Conservation (phyloP, 2,113 vertebrate genomes). For the Physeter macrocephalus region DNA sequence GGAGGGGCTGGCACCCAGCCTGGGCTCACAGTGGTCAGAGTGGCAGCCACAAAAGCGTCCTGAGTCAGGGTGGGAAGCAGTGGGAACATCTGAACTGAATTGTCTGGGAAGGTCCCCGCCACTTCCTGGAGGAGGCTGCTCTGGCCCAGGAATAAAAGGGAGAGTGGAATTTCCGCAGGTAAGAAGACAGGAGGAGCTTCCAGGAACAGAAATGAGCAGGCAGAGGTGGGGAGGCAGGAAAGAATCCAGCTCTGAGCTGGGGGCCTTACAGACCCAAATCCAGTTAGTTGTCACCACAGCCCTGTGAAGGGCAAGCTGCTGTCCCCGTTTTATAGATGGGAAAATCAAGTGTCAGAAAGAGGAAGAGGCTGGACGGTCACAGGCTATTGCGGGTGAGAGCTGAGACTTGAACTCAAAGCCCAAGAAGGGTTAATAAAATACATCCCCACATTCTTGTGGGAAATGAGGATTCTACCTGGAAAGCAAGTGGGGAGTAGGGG, state of each 20-base stretch:
- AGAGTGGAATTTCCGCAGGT: not conserved
- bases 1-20: not conserved
- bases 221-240: not conserved
- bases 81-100: not conserved
- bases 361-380: not conserved
- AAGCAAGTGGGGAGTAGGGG: fast-evolving
- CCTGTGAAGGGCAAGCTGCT: not conserved
- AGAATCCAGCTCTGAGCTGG: not conserved
- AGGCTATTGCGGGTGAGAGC: not conserved
- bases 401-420: not conserved
- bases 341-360: not conserved
- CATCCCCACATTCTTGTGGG: not conserved
- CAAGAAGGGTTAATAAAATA: not conserved
- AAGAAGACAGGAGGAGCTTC: not conserved
- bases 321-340: not conserved
- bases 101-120: not conserved
- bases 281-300: not conserved
- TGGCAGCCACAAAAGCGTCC: not conserved
- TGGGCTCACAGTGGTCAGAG: not conserved
- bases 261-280: not conserved
- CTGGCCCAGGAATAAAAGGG: not conserved
- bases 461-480: not conserved
- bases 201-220: not conserved
- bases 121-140: not conserved
- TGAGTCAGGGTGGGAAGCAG: not conserved